Evolutionary conservation across 2,888 invertebrate genomes (phyloP), one percentile per base, ranked within the genome.

Genomic region (Ethmia dodecea): DNA sequence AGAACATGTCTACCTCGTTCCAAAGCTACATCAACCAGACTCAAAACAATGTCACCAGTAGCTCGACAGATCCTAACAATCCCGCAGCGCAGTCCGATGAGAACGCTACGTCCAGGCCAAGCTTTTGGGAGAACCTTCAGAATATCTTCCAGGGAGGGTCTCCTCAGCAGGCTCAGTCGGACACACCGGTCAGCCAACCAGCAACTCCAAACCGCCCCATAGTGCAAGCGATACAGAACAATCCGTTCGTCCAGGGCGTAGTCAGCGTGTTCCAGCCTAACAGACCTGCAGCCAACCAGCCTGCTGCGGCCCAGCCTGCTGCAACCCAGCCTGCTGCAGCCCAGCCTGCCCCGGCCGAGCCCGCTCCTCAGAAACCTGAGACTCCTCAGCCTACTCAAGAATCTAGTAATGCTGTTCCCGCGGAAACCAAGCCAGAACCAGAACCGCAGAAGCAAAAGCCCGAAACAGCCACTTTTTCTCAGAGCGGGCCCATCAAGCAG

Each of bases 181-280:
- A 60, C 29, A 54, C 52, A 9, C 35, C 37, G 1, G 31, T 30
- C 1, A 31, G 2, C 24, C 49, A 37, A n/a, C 45, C 36, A 14
- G 45, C 37, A 16, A 49, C 31, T 5, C 45, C 36, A 31, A 54
- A 43, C 4, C 54, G 63, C 0, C 75, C 74, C 1, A 59, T 73
- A 18, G 49, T 56, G 8, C 59, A 69, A 39, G 60, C 68, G 4
- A 46, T 74, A 15, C 60, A 61, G 41, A 71, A 58, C 44, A 61
- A 45, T 39, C 67, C 64, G 3, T 47, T 68, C 16, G 54, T 47
- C 6, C 52, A 61, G 32, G 53, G 61, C 8, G 50, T 66, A 10
- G 47, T 47, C 1, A 49, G 26, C 20, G 28, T 49, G 3, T 42
- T 49, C 20, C 48, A 47, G 20, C 43, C 47, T 0, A 36, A 40